Evolutionary conservation across 2,113 vertebrate species (phyloP).

Genomic region (Nettapus auritus): DNA sequence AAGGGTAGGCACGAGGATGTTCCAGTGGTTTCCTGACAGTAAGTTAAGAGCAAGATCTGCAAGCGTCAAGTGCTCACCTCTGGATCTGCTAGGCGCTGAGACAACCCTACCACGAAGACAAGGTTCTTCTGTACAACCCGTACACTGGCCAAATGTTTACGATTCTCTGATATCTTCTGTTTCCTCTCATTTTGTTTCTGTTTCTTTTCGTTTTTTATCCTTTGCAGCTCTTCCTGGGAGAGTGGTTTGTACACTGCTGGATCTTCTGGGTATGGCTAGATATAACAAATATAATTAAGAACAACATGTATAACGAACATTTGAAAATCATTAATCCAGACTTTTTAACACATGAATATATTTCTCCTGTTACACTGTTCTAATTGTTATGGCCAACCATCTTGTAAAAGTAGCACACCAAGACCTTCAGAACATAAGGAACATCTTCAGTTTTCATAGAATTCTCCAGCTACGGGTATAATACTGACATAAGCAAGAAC

Average conservation of each 20-base stretch:
- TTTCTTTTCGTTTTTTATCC: constrained; percentile 99
- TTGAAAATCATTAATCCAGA: not conserved
- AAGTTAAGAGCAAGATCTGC: not conserved
- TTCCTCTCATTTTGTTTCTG: constrained; percentile 99
- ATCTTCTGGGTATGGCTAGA: constrained; percentile 97
- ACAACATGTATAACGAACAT: not conserved
- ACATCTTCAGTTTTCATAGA: not conserved
- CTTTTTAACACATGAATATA: not conserved
- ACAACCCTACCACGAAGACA: constrained; percentile 97
- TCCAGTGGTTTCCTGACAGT: not conserved
- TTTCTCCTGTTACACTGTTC: not conserved
- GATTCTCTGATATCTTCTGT: constrained; percentile 99
- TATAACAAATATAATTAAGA: constrained; percentile 51
- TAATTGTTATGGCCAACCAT: not conserved
- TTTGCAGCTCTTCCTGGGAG: constrained; percentile 98
- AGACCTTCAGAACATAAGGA: not conserved
- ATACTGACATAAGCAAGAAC: not conserved
- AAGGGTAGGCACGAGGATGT: not conserved
- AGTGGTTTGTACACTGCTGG: constrained; percentile 99
- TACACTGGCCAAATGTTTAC: constrained; percentile 98
- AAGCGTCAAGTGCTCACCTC: constrained; percentile 82
- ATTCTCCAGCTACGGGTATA: not conserved
- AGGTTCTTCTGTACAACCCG: constrained; percentile 98
- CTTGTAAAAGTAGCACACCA: not conserved
- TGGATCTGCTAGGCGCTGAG: constrained; percentile 95